Evolutionary conservation across 2,797 vertebrate species (phyloP), one percentile per base, ranked within the genome.

Genomic region (Chanos chanos): DNA sequence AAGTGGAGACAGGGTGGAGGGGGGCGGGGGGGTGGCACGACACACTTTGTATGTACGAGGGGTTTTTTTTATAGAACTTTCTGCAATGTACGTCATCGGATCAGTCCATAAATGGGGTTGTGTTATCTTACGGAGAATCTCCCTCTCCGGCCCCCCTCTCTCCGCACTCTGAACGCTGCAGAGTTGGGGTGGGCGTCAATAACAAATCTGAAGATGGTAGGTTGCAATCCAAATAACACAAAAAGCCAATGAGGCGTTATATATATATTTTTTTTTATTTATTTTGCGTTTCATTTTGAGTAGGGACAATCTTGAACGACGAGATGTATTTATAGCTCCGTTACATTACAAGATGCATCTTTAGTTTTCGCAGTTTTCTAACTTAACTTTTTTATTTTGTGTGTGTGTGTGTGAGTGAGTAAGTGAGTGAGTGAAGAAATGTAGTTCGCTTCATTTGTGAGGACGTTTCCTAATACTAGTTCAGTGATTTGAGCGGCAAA

Each of bases 61-160:
- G 84, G 60, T 57, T 71, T 89, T 86, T 88, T 89, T 89, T 87
- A 88, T 87, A 89, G 89, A 88, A 89, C 88, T 91, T 90, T 90
- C 89, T 91, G 89, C 89, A 91, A 90, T 89, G 86, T 91, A 90
- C 89, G 89, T 90, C 89, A 91, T 89, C 85, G 87, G 88, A 90
- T 89, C 86, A 84, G 83, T 90, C 89, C 89, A 89, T 90, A 91
- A 89, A 91, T 88, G 89, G 88, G 85, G 84, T 77, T 90, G 87
- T 86, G 86, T 88, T 89, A 86, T 89, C 86, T 88, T 83, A 84
- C 81, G 69, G 88, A 91, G 89, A 89, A 87, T 90, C 89, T 88
- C 89, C 87, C 84, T 70, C 51, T 56, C 51, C 43, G 51, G 40
- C 49, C 45, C 43, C 65, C 76, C 66, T 69, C 76, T 78, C 78